Conservation (phyloP, 1,140 invertebrate genomes). For the Coelopa frigida region DNA sequence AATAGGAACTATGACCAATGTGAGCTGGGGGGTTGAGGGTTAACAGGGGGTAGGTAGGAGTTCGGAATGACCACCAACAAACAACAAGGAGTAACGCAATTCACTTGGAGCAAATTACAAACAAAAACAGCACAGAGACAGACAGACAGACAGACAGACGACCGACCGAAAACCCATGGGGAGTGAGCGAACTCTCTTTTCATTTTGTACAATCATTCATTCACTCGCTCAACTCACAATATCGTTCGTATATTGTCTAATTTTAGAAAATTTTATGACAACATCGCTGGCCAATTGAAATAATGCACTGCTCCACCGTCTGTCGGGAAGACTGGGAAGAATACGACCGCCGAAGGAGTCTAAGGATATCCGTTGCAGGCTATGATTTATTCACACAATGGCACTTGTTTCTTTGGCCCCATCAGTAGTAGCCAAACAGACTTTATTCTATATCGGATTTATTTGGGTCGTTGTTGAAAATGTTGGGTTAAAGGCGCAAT, state of each 20-base stretch:
- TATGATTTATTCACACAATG: neutral
- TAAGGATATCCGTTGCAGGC: neutral
- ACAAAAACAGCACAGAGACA: neutral
- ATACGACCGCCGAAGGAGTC: neutral
- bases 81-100: no score
- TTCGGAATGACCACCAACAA: no score
- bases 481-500: no score
- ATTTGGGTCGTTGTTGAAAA: no score
- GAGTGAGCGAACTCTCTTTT: neutral
- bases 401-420: neutral
- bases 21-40: no score
- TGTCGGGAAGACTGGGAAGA: no score
- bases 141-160: neutral
- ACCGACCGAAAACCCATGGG: neutral
- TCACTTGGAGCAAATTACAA: neutral
- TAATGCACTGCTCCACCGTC: no score
- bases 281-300: conserved; percentile 9
- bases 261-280: conserved; percentile 11
- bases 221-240: neutral
- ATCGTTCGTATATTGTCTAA: no score
- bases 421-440: no score
- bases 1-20: no score
- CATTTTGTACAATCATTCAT: neutral
- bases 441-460: no score
- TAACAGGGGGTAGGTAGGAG: no score